phyloP scores from a whole-genome alignment of 92 coral and sea anemone species.

The Epizoanthus stellaris region DNA sequence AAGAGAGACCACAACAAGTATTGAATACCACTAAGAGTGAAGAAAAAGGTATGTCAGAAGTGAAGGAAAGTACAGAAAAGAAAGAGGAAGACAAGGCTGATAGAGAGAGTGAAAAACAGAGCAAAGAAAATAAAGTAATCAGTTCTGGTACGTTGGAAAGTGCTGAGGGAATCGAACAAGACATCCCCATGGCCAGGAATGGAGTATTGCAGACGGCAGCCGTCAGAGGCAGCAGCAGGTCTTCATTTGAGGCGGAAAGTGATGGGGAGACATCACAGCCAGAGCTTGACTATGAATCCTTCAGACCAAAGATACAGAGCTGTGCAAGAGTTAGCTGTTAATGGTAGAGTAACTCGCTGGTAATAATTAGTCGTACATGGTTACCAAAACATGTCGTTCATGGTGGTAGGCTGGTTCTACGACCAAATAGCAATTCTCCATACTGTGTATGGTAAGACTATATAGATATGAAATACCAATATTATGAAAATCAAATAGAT shows the following conservation, averaged over 20 bases:
- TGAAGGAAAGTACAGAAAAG: conserved; percentile 49
- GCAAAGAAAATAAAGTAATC: conserved; percentile 1
- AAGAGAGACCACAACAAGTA: conserved; percentile 10
- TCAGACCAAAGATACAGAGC: conserved; percentile 77
- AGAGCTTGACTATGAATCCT: conserved; percentile 69
- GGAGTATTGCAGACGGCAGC: conserved; percentile 1
- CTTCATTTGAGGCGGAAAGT: conserved; percentile 8
- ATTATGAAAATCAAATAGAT: too few relatives aligned
- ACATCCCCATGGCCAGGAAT: conserved; percentile 9
- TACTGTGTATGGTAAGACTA: neutral
- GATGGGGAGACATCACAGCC: conserved; percentile 12
- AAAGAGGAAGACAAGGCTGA: neutral
- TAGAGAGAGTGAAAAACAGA: conserved; percentile 21
- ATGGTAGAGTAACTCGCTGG: neutral
- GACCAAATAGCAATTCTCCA: conserved; percentile 15
- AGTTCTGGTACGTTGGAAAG: conserved; percentile 22
- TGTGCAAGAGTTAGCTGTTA: conserved; percentile 86
- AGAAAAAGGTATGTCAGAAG: conserved; percentile 42
- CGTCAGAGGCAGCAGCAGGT: conserved; percentile 24
- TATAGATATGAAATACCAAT: conserved; percentile 4
- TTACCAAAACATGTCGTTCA: neutral
- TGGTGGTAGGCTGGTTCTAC: conserved; percentile 47
- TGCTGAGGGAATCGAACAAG: conserved; percentile 37
- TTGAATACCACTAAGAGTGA: conserved; percentile 22
- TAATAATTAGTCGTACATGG: neutral